A percentile compares a stretch with the other conserved stretches of the same genome.
Evolutionary conservation across 2,888 invertebrate species (phyloP).

Genomic region (Drosophila algonquin): DNA sequence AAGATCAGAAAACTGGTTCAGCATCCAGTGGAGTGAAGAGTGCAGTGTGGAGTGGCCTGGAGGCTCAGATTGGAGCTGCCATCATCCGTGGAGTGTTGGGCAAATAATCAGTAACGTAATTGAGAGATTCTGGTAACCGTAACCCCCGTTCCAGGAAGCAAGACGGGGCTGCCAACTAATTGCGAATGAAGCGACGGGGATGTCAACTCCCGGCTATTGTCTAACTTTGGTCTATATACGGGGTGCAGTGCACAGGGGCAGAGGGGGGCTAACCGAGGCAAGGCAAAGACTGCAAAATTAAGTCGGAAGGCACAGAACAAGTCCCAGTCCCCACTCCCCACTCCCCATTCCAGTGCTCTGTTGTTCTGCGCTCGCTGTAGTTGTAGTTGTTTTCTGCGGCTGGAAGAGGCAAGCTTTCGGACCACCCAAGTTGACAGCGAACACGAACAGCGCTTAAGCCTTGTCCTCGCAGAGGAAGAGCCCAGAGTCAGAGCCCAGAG

Average conservation of each 20-base stretch:
- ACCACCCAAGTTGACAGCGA: constrained; percentile 83
- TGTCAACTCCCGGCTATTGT: constrained; percentile 67
- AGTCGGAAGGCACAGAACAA: constrained; percentile 15
- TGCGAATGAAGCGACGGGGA: constrained; percentile 27
- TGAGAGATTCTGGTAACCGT: constrained; percentile 64
- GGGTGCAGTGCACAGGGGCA: background rate
- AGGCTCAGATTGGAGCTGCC: constrained; percentile 40
- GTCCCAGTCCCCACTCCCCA: constrained; percentile 4
- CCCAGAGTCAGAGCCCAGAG: constrained; percentile 8
- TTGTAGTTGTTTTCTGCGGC: background rate
- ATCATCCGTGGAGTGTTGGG: constrained; percentile 74
- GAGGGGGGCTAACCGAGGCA: no score
- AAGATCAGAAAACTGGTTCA: constrained; percentile 62
- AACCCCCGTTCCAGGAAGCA: constrained; percentile 16
- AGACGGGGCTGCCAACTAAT: constrained; percentile 40
- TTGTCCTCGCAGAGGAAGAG: constrained; percentile 59
- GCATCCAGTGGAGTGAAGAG: constrained; percentile 60
- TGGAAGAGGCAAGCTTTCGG: constrained; percentile 47
- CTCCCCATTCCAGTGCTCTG: constrained; percentile 16
- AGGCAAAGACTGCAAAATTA: constrained; percentile 5
- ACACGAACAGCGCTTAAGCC: constrained; percentile 81
- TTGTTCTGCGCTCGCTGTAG: constrained; percentile 20
- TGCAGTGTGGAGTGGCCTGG: constrained; percentile 22
- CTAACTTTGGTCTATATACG: constrained; percentile 71
- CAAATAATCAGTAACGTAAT: constrained; percentile 73